Conservation (phyloP, 2,888 invertebrate genomes). For the Proisotoma minuta region DNA sequence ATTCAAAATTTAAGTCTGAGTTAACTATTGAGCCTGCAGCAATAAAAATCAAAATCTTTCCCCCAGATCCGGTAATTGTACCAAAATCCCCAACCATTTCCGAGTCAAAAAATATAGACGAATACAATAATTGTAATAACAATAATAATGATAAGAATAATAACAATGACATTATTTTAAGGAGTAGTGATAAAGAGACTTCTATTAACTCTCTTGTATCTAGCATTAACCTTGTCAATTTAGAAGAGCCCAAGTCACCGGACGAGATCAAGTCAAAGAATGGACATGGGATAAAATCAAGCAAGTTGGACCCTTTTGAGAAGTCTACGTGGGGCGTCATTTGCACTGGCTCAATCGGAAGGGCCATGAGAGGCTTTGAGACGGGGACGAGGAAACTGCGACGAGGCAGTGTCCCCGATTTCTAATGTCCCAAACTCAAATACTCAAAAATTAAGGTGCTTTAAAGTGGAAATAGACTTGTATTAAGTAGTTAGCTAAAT, state of each 20-base stretch:
- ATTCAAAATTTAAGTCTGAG: slow-evolving; percentile 7
- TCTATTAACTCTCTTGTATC: neutral
- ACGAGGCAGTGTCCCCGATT: slow-evolving; percentile 41
- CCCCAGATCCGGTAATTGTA: slow-evolving; percentile 29
- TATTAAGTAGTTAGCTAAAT: too few species aligned
- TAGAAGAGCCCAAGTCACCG: neutral
- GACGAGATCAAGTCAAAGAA: neutral
- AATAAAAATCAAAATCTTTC: slow-evolving; percentile 31
- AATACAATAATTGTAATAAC: neutral
- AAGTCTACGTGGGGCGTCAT: slow-evolving; percentile 33
- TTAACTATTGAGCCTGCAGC: slow-evolving; percentile 22
- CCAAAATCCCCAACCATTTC: slow-evolving; percentile 19
- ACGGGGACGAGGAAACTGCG: slow-evolving; percentile 26
- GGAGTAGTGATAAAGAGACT: slow-evolving; percentile 14
- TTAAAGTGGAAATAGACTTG: too few species aligned
- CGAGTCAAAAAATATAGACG: neutral
- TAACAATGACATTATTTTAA: slow-evolving; percentile 6
- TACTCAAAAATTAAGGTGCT: neutral
- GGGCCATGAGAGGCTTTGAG: slow-evolving; percentile 38
- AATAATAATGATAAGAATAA: slow-evolving; percentile 6
- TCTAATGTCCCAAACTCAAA: slow-evolving; percentile 19
- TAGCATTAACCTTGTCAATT: slow-evolving; percentile 1
- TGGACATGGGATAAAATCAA: neutral
- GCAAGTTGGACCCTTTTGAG: neutral
- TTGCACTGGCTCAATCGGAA: slow-evolving; percentile 40